Base-by-base conservation (phyloP, 2,888 invertebrate species). In the Phyto melanocephala region DNA sequence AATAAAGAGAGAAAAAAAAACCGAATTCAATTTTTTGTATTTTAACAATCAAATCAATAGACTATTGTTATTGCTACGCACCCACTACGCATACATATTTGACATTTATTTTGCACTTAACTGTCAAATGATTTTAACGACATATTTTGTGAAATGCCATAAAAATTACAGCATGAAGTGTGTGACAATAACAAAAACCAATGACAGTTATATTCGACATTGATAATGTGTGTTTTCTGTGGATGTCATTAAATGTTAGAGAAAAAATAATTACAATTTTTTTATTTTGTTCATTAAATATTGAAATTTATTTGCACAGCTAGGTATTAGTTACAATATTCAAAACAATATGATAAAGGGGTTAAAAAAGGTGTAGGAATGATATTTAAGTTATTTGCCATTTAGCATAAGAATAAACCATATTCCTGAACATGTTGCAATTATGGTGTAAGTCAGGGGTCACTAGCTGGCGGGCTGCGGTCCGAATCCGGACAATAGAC, bases 201-300 rank as follows among this genome's bases (percentile, higher is more conserved):
- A 10, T n/a, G n/a, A 11, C 11, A 24, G 24, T 56, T 17, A 11
- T 5, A n/a, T 15, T 33, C 56, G 62, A 56, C 60, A 78, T 65
- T 65, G 63, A 72, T 67, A 74, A 52, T 56, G 72, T 52, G 33
- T 33, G 45, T 70, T 58, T n/a, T 42, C n/a, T 58, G 3, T 70
- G 45, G 56, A 45, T 70, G 70, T 20, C 45, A 24, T 28, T 33
- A 33, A 54, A 54, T 15, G 28, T 54, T 24, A 13, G n/a, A 50
- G n/a, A 50, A 50, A 13, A n/a, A 47, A 47, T 47, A n/a, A n/a
- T n/a, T n/a, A n/a, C n/a, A n/a, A n/a, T n/a, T n/a, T n/a, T n/a
- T n/a, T n/a, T n/a, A n/a, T n/a, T n/a, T n/a, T n/a, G n/a, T n/a
- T n/a, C n/a, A n/a, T n/a, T n/a, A n/a, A n/a, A n/a, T n/a, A n/a